Base-by-base conservation (phyloP, 2,888 invertebrate genomes). In the Metacarcinus magister region DNA sequence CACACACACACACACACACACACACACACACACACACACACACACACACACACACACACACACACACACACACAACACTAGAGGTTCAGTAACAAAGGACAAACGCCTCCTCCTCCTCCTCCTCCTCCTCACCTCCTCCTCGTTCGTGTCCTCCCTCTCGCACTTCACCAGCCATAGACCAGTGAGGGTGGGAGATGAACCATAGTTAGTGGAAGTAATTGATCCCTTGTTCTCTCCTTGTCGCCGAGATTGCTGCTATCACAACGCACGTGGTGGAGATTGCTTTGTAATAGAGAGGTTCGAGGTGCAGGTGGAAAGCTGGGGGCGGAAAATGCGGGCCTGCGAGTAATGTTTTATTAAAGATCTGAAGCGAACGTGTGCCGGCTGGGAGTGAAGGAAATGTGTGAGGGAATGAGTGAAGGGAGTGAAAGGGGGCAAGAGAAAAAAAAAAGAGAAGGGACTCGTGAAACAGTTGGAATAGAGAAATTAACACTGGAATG, bases 361-460 rank as follows among this genome's bases (percentile, higher is more conserved):
- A 60, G 60, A 60, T 60, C 23, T 10, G 8, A 8, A 60, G 60
- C 4, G 19, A 44, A 28, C 28, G n/a, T 16, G 92, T 32, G 28
- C n/a, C 28, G 46, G 44, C 7, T 48, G 91, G 0, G 32, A 92
- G 92, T 93, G 87, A 60, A 54, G 54, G 54, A 16, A 10, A 10
- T 48, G 48, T 48, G 48, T 10, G 46, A 19, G 19, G 46, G 43
- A 46, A 92, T 46, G 46, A 46, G 44, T 92, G 23, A 46, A n/a
- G 32, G 60, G 32, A 28, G 95, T 94, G 91, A n/a, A 91, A 67
- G 60, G 60, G 91, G 48, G 44, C 39, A 67, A 91, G 48, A 44
- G 92, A 44, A 92, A 92, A 46, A 13, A 44, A 44, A 23, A 23
- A 19, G 46, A 39, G 90, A 43, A 16, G 13, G 44, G 23, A 19